Evolutionary conservation across 1,140 invertebrate genomes (phyloP).

Genomic region (fruit fly (Drosophila melanogaster)): DNA sequence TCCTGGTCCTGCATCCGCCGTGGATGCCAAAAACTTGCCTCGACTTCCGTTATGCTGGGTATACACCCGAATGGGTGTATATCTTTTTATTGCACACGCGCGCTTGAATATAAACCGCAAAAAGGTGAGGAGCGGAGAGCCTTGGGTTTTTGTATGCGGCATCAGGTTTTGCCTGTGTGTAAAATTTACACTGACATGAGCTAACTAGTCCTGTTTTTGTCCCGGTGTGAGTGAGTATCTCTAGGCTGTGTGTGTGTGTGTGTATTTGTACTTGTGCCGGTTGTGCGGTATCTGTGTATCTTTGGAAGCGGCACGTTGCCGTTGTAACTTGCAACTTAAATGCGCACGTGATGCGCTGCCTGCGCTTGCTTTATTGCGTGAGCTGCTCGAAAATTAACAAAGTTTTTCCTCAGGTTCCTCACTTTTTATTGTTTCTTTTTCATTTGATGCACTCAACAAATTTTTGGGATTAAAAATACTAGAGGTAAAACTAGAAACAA

Average conservation of each 20-base stretch:
- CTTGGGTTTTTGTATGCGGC: conserved; percentile 61
- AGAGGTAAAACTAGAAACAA: neutral
- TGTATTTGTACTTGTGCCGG: neutral
- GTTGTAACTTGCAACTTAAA: conserved; percentile 80
- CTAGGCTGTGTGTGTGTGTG: neutral
- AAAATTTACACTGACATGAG: conserved; percentile 78
- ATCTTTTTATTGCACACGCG: conserved; percentile 78
- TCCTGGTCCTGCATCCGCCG: conserved; percentile 15
- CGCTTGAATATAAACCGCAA: conserved; percentile 69
- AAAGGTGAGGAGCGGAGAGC: conserved; percentile 29
- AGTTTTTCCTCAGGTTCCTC: conserved; percentile 38
- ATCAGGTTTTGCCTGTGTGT: conserved; percentile 74
- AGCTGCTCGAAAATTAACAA: conserved; percentile 72
- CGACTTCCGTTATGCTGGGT: conserved; percentile 56
- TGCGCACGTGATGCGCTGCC: conserved; percentile 75
- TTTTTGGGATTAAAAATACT: neutral
- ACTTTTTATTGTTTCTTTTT: neutral
- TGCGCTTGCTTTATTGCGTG: conserved; percentile 74
- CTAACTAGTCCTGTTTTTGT: conserved; percentile 68
- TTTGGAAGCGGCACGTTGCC: conserved; percentile 61
- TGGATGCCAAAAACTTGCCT: conserved; percentile 69
- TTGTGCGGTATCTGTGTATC: conserved; percentile 24
- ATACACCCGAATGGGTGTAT: conserved; percentile 39
- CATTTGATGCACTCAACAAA: neutral
- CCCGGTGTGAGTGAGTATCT: conserved; percentile 21